These are phyloP conservation scores for Aleadryas rufinucha DNA, from an alignment of 2,113 vertebrate species.

Conservation along the genomic window DNA sequence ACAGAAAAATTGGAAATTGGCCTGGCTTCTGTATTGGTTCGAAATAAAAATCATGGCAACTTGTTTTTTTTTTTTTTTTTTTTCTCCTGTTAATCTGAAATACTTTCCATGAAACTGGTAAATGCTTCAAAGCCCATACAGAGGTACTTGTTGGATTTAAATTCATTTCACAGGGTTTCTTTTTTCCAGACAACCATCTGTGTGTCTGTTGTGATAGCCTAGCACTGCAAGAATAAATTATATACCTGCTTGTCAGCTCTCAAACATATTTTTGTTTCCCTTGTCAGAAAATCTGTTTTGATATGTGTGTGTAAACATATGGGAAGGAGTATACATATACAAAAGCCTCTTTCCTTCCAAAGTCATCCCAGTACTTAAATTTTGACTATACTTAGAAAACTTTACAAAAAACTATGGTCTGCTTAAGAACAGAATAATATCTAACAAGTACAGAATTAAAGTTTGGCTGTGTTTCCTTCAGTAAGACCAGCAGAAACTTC, in stretches of 20 bases:
- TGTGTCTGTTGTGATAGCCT: background rate
- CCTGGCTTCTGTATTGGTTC: background rate
- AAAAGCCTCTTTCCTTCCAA: background rate
- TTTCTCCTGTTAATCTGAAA: background rate
- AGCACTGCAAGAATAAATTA: background rate
- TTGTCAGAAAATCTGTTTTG: background rate
- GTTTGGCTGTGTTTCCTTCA: background rate
- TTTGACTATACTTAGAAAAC: background rate
- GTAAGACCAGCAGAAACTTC: background rate
- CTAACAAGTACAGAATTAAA: background rate
- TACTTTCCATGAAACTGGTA: background rate
- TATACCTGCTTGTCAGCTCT: background rate
- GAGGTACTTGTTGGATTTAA: background rate
- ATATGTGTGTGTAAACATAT: background rate
- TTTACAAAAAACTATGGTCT: background rate
- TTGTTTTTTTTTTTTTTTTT: background rate
- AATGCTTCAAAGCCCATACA: background rate
- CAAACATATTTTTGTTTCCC: background rate
- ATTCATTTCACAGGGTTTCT: background rate
- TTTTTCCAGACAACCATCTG: background rate
- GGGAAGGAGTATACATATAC: background rate
- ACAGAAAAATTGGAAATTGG: background rate
- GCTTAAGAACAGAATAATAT: background rate
- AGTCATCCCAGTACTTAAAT: background rate
- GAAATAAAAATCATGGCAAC: background rate